Percentiles rank a stretch among this genome's conserved stretches.
Conservation (phyloP, 2,888 invertebrate species). For the Cacoxenus indagator region DNA sequence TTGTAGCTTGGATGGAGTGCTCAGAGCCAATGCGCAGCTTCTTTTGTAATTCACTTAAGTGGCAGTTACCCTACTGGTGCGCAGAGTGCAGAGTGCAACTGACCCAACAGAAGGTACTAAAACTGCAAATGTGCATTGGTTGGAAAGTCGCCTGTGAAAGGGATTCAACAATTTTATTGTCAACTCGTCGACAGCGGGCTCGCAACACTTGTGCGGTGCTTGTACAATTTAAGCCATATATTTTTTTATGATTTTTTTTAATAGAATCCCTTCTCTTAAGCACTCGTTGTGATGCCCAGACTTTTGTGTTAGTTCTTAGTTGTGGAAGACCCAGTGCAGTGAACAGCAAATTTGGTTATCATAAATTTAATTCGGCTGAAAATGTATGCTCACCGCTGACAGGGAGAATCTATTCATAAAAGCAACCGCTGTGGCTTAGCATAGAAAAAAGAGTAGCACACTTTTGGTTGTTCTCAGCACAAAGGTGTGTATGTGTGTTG, state of each 20-base stretch:
- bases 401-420: background rate
- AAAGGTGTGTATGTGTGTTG: too few species aligned
- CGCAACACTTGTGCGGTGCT: background rate
- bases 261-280: background rate
- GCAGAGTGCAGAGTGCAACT: conserved; percentile 37
- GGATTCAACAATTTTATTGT: background rate
- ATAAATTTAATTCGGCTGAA: conserved; percentile 17
- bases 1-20: conserved; percentile 11
- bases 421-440: background rate
- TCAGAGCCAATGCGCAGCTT: conserved; percentile 42
- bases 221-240: too few species aligned
- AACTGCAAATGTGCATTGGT: too few species aligned
- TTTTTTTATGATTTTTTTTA: background rate
- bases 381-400: conserved; percentile 8
- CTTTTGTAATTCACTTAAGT: conserved; percentile 66
- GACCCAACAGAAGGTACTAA: background rate
- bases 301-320: background rate
- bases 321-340: conserved; percentile 20
- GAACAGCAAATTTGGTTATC: background rate
- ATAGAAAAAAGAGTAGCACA: background rate
- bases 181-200: background rate
- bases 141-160: background rate
- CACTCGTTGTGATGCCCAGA: background rate
- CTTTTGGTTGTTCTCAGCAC: background rate
- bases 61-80: conserved; percentile 62